Conservation (phyloP, 2,888 invertebrate genomes). For the Cenopis cana region DNA sequence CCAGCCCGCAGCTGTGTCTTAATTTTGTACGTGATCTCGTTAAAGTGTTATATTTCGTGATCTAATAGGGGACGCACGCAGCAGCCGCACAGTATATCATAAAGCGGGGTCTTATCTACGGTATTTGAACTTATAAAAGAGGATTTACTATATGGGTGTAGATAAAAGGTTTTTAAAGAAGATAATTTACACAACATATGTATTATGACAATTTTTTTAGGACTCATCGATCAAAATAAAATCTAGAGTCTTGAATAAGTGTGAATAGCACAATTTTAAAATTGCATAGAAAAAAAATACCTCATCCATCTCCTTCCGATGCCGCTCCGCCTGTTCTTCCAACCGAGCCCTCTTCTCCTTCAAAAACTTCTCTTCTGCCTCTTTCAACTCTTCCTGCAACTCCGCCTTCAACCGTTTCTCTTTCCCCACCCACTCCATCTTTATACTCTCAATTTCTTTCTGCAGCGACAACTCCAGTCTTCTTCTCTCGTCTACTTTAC, state of each 20-base stretch:
- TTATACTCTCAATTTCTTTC: slow-evolving; percentile 82
- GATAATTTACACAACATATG: too few species aligned
- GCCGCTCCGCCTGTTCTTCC: slow-evolving; percentile 76
- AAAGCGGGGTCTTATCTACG: too few species aligned
- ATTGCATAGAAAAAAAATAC: slow-evolving; percentile 53
- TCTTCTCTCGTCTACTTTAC: slow-evolving; percentile 73
- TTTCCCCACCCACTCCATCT: slow-evolving; percentile 84
- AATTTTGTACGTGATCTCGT: too few species aligned
- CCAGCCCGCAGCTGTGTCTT: too few species aligned
- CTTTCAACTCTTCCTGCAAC: slow-evolving; percentile 80
- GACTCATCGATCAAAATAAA: too few species aligned
- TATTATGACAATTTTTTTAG: too few species aligned
- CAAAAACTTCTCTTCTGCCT: slow-evolving; percentile 77
- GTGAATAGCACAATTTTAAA: background rate
- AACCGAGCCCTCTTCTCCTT: slow-evolving; percentile 72
- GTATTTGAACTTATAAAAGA: too few species aligned
- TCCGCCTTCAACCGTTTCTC: slow-evolving; percentile 84
- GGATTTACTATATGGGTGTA: too few species aligned
- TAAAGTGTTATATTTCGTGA: too few species aligned
- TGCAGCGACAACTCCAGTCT: slow-evolving; percentile 74
- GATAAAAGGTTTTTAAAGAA: too few species aligned
- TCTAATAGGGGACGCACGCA: too few species aligned
- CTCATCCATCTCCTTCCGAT: slow-evolving; percentile 76
- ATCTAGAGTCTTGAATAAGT: background rate
- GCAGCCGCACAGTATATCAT: too few species aligned